These are phyloP conservation scores for Tipula lateralis DNA, from an alignment of 2,888 invertebrate species.

Conservation along the genomic window DNA sequence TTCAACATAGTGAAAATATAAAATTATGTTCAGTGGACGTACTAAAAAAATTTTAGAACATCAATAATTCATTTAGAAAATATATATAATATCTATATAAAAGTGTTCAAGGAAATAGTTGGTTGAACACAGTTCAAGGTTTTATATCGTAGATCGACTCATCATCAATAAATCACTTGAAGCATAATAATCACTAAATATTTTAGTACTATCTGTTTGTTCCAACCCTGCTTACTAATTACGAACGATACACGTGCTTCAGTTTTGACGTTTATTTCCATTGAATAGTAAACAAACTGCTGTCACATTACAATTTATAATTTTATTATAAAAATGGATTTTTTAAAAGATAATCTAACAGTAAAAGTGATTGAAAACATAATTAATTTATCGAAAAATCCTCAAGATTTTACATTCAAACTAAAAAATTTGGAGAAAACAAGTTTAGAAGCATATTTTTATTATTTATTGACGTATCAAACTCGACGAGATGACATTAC, in stretches of 20 bases:
- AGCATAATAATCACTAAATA: no score
- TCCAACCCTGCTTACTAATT: not conserved
- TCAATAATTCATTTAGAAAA: no score
- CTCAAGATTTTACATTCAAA: not conserved
- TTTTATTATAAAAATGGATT: not conserved
- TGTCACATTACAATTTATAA: not conserved
- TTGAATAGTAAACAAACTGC: not conserved
- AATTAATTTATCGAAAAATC: not conserved
- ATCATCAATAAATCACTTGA: no score
- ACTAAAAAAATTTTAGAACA: not conserved
- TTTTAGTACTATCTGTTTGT: not conserved
- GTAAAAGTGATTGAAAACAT: not conserved
- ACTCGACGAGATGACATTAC: not conserved
- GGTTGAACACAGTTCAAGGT: no score
- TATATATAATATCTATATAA: no score
- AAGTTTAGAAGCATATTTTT: not conserved
- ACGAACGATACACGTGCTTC: not conserved
- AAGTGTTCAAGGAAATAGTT: no score
- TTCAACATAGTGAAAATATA: not conserved
- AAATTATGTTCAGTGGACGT: not conserved
- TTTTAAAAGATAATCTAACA: not conserved
- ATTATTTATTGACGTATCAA: not conserved
- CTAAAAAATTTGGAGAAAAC: not conserved
- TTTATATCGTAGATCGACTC: no score
- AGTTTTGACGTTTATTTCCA: not conserved